A percentile compares a stretch with the other conserved stretches of the same genome.
Conservation (phyloP, 2,888 invertebrate species). For the Erebia aethiops region DNA sequence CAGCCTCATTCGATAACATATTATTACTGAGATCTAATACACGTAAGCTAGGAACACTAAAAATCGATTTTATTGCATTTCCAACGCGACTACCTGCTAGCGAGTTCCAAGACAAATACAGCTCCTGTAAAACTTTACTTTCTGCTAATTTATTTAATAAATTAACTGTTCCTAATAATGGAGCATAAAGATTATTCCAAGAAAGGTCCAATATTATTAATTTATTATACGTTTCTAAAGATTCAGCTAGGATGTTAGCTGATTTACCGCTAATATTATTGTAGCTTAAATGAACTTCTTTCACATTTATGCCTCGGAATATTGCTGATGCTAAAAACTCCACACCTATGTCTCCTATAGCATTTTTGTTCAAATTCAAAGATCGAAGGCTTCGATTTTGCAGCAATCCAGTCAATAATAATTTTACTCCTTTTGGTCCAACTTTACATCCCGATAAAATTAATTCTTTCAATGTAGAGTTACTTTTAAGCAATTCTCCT, state of each 20-base stretch:
- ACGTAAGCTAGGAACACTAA: constrained; percentile 51
- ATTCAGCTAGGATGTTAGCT: constrained; percentile 49
- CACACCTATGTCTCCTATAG: constrained; percentile 55
- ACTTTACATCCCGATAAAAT: constrained; percentile 66
- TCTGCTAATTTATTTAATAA: constrained; percentile 53
- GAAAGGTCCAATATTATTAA: constrained; percentile 61
- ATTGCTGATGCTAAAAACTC: constrained; percentile 52
- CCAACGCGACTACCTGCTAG: constrained; percentile 52
- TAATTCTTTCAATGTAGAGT: constrained; percentile 54
- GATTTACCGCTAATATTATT: constrained; percentile 58
- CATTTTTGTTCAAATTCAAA: constrained; percentile 58
- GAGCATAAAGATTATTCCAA: constrained; percentile 58
- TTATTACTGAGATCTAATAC: constrained; percentile 61
- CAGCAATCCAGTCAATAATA: constrained; percentile 48
- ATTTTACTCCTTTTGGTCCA: constrained; percentile 53
- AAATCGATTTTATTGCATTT: constrained; percentile 47
- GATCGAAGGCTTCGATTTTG: constrained; percentile 50
- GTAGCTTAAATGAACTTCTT: constrained; percentile 56
- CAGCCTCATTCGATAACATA: constrained; percentile 51
- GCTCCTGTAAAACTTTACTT: constrained; percentile 50
- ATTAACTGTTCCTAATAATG: constrained; percentile 46
- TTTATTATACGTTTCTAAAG: constrained; percentile 56
- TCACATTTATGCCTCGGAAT: constrained; percentile 50
- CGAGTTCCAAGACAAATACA: constrained; percentile 65
- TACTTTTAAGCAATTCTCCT: constrained; percentile 58